Evolutionary conservation across 2,797 vertebrate genomes (phyloP), one percentile per base, ranked within the genome.

Genomic region (Acanthopagrus latus): DNA sequence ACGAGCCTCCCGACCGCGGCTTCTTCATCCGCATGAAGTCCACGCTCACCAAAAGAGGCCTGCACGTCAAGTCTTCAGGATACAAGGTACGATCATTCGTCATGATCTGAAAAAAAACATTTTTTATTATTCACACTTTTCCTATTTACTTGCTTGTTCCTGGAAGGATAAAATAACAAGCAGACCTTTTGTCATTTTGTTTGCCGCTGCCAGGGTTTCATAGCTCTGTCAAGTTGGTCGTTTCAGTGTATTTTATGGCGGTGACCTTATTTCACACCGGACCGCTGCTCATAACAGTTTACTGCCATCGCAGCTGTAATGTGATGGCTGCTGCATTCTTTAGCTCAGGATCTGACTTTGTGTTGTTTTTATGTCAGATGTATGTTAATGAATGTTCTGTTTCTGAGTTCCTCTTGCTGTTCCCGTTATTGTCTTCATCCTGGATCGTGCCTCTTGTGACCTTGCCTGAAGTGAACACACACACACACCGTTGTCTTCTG

Each of bases 21-120:
- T 97, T 96, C 92, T 98, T 98, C 73, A 91, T 98, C 83, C 96
- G 97, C 66, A 97, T 98, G 96, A 98, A 98, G 83, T 98, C 97
- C 70, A 97, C 97, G 0, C 95, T 98, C 81, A 97, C 97, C 74
- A 98, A 98, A 86, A 90, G 97, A 64, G 97, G 97, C 27, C 94
- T 98, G 64, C 97, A 98, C 17, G 94, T 98, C 86, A 98, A 97
- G 89, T 97, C 97, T 1, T 98, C 97, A 0, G 97, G 97, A 75
- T 97, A 97, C 92, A 98, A 98, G 96, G 97, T 97, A 57, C 60
- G 47, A 74, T 21, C 1, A 47, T 21, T 50, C 13, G 9, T 25
- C 41, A 18, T 43, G 1, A 66, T 80, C 48, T 48, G 14, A 69
- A 63, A 69, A 63, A 66, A 59, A 18, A n/a, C 0, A 9, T 21